Evolutionary conservation across 2,797 vertebrate genomes (phyloP).

Genomic region (Lates japonicus): DNA sequence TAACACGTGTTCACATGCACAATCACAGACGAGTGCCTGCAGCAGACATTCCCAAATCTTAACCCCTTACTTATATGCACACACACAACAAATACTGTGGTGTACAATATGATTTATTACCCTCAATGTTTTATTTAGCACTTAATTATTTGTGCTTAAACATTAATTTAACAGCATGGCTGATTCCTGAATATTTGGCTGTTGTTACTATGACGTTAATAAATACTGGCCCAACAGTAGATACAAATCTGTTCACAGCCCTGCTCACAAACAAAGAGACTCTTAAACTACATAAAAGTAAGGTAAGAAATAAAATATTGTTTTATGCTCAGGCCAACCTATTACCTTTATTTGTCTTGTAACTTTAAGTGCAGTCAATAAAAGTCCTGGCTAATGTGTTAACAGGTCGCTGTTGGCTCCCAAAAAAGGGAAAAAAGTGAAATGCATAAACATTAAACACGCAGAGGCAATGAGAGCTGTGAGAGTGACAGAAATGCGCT

Average conservation of each 20-base stretch:
- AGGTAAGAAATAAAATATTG: conserved; percentile 21
- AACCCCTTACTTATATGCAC: conserved; percentile 27
- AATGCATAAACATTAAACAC: conserved; percentile 72
- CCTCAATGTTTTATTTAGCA: conserved; percentile 42
- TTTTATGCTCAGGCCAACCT: conserved; percentile 10
- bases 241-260: conserved; percentile 30
- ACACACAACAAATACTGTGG: conserved; percentile 10
- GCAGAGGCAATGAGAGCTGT: conserved; percentile 46
- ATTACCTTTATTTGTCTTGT: conserved; percentile 39
- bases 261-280: background rate
- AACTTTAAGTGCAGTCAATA: conserved; percentile 33
- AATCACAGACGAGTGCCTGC: conserved; percentile 25
- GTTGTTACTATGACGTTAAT: conserved; percentile 56
- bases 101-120: conserved; percentile 38
- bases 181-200: conserved; percentile 33
- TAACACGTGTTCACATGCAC: conserved; percentile 55
- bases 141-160: conserved; percentile 49
- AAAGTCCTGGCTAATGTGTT: conserved; percentile 50
- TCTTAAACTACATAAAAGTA: background rate
- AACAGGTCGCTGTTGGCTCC: conserved; percentile 51
- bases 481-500: conserved; percentile 75
- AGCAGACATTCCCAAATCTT: conserved; percentile 29
- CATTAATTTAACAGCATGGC: conserved; percentile 22
- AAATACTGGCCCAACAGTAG: conserved; percentile 23
- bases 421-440: conserved; percentile 33